Evolutionary conservation across 2,113 vertebrate species (phyloP).

Genomic region (Cyrtonyx montezumae): DNA sequence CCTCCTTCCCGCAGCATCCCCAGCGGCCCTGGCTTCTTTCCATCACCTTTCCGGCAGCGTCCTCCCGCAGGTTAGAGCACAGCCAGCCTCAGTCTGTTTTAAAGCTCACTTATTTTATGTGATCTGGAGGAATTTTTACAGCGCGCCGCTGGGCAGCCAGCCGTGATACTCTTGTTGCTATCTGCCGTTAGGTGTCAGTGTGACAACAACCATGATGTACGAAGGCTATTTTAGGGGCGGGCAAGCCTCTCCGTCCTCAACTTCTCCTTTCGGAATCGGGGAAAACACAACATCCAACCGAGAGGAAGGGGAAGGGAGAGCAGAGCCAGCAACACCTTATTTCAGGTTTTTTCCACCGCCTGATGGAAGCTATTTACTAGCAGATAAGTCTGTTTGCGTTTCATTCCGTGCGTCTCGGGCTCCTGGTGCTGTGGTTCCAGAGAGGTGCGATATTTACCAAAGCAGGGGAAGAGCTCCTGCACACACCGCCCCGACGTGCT

Average conservation of each 20-base stretch:
- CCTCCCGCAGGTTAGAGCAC: not conserved
- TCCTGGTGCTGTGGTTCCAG: not conserved
- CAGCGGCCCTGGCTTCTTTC: not conserved
- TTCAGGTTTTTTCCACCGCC: not conserved
- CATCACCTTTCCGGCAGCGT: not conserved
- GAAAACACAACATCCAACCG: not conserved
- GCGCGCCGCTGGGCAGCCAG: not conserved
- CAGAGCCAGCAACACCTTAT: not conserved
- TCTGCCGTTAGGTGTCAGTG: constrained; percentile 71
- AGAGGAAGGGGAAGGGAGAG: not conserved
- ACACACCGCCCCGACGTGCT: not conserved
- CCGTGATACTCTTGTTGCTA: not conserved
- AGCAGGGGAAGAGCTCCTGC: not conserved
- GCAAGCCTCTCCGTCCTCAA: not conserved
- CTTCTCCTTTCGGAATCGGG: not conserved
- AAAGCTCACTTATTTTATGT: not conserved
- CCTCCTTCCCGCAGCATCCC: not conserved
- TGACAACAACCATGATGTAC: constrained; percentile 57
- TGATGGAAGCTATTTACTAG: not conserved
- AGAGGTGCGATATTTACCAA: constrained; percentile 13
- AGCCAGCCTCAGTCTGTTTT: not conserved
- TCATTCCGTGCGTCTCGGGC: not conserved
- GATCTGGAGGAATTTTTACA: not conserved
- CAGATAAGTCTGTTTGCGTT: not conserved
- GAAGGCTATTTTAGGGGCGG: not conserved